phyloP scores from a whole-genome alignment of 2,113 vertebrate species.

The Tricholaema leucomelas region DNA sequence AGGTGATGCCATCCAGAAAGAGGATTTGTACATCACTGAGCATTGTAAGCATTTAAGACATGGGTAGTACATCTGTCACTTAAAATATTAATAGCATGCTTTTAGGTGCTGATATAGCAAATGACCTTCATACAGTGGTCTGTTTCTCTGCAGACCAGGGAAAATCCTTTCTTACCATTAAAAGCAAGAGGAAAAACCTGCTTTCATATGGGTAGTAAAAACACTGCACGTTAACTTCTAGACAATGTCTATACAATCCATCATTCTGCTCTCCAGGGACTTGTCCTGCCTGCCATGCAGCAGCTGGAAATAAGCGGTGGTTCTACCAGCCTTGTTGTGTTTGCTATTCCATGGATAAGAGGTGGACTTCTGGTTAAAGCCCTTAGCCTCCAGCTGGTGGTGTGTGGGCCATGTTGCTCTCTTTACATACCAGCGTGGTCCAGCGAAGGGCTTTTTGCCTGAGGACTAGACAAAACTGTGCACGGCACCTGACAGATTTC shows the following conservation, averaged over 20 bases:
- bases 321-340: background rate
- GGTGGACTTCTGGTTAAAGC: background rate
- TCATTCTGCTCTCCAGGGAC: background rate
- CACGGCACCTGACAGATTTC: background rate
- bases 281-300: background rate
- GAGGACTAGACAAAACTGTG: background rate
- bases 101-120: background rate
- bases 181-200: background rate
- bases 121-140: background rate
- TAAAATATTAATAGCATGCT: background rate
- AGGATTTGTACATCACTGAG: constrained; percentile 34
- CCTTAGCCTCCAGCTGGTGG: background rate
- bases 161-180: background rate
- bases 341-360: background rate
- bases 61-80: background rate
- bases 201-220: background rate
- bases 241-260: background rate
- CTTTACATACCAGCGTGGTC: fast-evolving
- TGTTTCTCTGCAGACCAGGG: background rate
- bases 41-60: constrained; percentile 5
- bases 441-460: background rate
- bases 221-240: background rate
- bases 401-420: fast-evolving
- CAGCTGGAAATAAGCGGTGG: background rate
- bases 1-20: background rate